Percentiles rank a stretch among this genome's conserved stretches.
phyloP scores from a whole-genome alignment of 2,888 invertebrate species.

The Epinotia ramella region DNA sequence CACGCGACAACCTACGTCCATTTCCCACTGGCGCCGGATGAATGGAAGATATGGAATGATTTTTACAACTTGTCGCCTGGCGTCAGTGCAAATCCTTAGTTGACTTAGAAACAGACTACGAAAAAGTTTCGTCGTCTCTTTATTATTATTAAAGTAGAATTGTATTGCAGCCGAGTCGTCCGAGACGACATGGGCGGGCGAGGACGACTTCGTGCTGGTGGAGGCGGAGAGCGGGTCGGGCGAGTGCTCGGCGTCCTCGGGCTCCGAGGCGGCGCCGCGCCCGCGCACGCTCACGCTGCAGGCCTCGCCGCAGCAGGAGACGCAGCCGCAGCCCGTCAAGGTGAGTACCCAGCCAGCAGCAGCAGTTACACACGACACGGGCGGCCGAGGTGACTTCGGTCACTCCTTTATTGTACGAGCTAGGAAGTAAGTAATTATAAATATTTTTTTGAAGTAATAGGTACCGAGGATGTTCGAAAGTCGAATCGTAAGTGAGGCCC shows the following conservation, averaged over 20 bases:
- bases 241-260: conserved; percentile 71
- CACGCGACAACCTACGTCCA: neutral
- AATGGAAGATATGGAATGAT: too few relatives aligned
- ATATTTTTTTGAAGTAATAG: too few relatives aligned
- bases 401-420: too few relatives aligned
- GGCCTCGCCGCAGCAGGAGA: conserved; percentile 47
- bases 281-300: conserved; percentile 73
- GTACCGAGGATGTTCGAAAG: too few relatives aligned
- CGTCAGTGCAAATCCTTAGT: too few relatives aligned
- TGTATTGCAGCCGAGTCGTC: conserved; percentile 72
- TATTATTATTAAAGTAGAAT: neutral
- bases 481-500: neutral
- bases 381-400: conserved; percentile 86
- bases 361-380: conserved; percentile 65
- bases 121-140: neutral
- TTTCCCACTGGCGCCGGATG: neutral
- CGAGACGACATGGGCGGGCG: conserved; percentile 87
- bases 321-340: conserved; percentile 35
- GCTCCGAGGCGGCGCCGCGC: conserved; percentile 75
- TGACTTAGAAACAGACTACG: too few relatives aligned
- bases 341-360: neutral
- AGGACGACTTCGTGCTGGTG: conserved; percentile 94
- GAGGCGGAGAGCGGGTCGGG: conserved; percentile 88
- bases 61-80: too few relatives aligned
- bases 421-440: too few relatives aligned